phyloP scores from a whole-genome alignment of 2,113 vertebrate genomes.

The Scatophagus argus region DNA sequence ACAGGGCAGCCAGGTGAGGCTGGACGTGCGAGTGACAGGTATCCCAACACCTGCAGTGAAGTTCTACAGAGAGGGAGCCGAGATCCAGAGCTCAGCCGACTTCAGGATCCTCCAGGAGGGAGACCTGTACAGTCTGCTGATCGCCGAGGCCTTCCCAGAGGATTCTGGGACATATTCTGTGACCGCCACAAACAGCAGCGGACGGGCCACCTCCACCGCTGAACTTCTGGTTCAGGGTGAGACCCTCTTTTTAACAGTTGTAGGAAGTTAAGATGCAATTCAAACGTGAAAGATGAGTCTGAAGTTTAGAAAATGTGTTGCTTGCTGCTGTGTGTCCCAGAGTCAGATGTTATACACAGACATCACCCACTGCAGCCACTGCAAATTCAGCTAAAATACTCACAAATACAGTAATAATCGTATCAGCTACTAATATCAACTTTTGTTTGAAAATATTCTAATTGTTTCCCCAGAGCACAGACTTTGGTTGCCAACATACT shows the following conservation, averaged over 20 bases:
- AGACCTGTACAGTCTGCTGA: slow-evolving; percentile 95
- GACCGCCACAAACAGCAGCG: slow-evolving; percentile 94
- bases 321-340: too few relatives aligned
- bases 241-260: not conserved
- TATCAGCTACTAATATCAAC: too few relatives aligned
- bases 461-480: too few relatives aligned
- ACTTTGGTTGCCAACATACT: too few relatives aligned
- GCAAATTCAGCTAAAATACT: too few relatives aligned
- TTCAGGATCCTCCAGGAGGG: slow-evolving; percentile 95
- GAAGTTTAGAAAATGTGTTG: too few relatives aligned
- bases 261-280: too few relatives aligned
- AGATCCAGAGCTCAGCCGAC: slow-evolving; percentile 98
- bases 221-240: slow-evolving; percentile 96
- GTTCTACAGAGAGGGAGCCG: slow-evolving; percentile 97
- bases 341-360: too few relatives aligned
- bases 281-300: too few relatives aligned
- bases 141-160: slow-evolving; percentile 95
- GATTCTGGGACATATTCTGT: slow-evolving; percentile 98
- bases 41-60: slow-evolving; percentile 98
- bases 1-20: slow-evolving; percentile 95
- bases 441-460: too few relatives aligned
- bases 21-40: slow-evolving; percentile 94
- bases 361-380: too few relatives aligned
- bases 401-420: too few relatives aligned
- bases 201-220: slow-evolving; percentile 96